Evolutionary conservation across 2,888 invertebrate genomes (phyloP).

Genomic region (Sarcophaga variegata): DNA sequence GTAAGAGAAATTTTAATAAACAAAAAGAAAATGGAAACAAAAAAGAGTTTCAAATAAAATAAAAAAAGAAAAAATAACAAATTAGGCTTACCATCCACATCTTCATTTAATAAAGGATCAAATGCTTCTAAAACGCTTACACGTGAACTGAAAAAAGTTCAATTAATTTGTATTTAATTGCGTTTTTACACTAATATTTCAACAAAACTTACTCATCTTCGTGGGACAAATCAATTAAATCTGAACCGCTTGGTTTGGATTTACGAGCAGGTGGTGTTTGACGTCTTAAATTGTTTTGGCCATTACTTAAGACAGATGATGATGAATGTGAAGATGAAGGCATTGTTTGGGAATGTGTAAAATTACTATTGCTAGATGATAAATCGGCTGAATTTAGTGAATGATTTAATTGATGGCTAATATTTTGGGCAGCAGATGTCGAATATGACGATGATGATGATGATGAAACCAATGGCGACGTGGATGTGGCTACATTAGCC

Average conservation of each 20-base stretch:
- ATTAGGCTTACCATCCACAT: constrained; percentile 76
- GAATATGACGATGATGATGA: constrained; percentile 23
- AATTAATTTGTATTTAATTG: neutral
- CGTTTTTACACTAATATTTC: neutral
- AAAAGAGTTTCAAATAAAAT: constrained; percentile 3
- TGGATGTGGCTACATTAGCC: constrained; percentile 34
- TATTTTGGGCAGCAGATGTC: constrained; percentile 19
- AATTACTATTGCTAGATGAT: constrained; percentile 35
- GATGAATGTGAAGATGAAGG: constrained; percentile 30
- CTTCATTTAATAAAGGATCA: constrained; percentile 89
- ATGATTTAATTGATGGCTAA: constrained; percentile 57
- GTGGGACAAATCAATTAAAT: constrained; percentile 80
- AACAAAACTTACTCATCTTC: constrained; percentile 79
- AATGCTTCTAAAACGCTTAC: constrained; percentile 90
- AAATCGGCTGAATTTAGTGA: constrained; percentile 57
- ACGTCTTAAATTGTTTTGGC: constrained; percentile 60
- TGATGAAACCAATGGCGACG: constrained; percentile 27
- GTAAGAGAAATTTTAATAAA: neutral
- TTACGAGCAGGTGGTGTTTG: constrained; percentile 71
- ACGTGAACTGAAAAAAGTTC: constrained; percentile 76
- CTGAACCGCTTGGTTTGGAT: constrained; percentile 74
- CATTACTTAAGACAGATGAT: constrained; percentile 42
- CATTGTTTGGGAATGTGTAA: constrained; percentile 45
- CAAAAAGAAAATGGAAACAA: constrained; percentile 10
- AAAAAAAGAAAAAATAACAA: neutral